Evolutionary conservation across 2,113 vertebrate species (phyloP).

Genomic region (Elephantulus edwardii): DNA sequence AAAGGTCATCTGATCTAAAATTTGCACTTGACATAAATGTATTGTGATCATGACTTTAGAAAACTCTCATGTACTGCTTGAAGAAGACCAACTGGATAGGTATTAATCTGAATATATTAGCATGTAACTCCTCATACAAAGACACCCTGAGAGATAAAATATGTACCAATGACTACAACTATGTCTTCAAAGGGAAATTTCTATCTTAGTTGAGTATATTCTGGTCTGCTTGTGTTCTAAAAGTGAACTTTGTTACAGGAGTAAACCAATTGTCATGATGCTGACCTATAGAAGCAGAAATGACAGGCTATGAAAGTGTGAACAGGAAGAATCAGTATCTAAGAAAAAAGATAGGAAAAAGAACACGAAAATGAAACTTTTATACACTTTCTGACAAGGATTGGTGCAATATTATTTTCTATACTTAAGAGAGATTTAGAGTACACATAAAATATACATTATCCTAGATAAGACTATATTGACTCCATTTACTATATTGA

Average conservation of each 20-base stretch:
- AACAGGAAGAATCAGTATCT: neutral
- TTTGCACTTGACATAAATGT: neutral
- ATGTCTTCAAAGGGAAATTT: neutral
- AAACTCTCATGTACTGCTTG: too few species aligned
- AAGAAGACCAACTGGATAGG: neutral
- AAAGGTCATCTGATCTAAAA: neutral
- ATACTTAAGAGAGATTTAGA: too few species aligned
- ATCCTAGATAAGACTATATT: too few species aligned
- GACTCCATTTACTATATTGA: too few species aligned
- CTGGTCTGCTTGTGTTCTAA: neutral
- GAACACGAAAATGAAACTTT: neutral
- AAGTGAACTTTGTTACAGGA: neutral
- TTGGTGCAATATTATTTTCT: neutral
- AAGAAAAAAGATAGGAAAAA: neutral
- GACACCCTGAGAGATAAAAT: neutral
- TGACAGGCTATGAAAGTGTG: neutral
- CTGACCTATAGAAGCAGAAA: neutral
- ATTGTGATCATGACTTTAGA: neutral
- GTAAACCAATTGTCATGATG: neutral
- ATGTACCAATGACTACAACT: neutral
- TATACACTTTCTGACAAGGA: neutral
- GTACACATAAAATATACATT: too few species aligned
- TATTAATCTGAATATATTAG: too few species aligned
- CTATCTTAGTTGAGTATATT: neutral
- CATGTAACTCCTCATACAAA: too few species aligned